These are phyloP conservation scores for Vespertilio murinus DNA, from an alignment of 2,797 vertebrate species.

Conservation along the genomic window DNA sequence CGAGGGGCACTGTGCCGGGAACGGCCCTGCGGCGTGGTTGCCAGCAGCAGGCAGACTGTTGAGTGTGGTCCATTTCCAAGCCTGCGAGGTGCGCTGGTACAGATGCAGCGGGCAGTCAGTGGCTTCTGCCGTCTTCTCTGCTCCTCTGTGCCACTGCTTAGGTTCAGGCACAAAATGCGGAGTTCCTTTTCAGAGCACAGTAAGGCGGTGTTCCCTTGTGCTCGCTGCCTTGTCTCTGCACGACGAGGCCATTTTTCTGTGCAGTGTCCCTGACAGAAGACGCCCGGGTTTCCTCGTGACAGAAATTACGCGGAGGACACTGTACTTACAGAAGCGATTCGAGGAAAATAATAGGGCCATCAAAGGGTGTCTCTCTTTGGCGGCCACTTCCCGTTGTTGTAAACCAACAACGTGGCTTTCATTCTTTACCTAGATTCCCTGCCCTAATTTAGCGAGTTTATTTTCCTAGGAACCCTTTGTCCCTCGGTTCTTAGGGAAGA, in stretches of 20 bases:
- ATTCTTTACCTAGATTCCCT: slow-evolving; percentile 73
- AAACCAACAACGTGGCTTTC: slow-evolving; percentile 69
- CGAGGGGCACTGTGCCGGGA: background rate
- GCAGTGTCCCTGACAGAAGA: slow-evolving; percentile 40
- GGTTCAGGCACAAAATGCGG: background rate
- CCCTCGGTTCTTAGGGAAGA: slow-evolving; percentile 72
- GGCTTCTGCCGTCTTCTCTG: background rate
- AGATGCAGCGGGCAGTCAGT: background rate
- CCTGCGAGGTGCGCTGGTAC: background rate
- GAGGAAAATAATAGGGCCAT: slow-evolving; percentile 64
- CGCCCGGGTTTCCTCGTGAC: background rate
- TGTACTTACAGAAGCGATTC: slow-evolving; percentile 57
- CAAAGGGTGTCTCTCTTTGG: slow-evolving; percentile 47
- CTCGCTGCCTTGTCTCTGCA: slow-evolving; percentile 25
- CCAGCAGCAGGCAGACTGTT: slow-evolving; percentile 6
- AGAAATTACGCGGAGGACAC: slow-evolving; percentile 55
- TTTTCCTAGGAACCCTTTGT: slow-evolving; percentile 77
- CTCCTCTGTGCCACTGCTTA: background rate
- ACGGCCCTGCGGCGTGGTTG: background rate
- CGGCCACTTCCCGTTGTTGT: slow-evolving; percentile 63
- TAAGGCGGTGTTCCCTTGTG: background rate
- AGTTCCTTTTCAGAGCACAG: background rate
- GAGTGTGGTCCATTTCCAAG: background rate
- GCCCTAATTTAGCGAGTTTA: slow-evolving; percentile 74
- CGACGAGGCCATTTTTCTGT: slow-evolving; percentile 28